Base-by-base conservation (phyloP, 2,113 vertebrate genomes). In the Notothenia rossii region DNA sequence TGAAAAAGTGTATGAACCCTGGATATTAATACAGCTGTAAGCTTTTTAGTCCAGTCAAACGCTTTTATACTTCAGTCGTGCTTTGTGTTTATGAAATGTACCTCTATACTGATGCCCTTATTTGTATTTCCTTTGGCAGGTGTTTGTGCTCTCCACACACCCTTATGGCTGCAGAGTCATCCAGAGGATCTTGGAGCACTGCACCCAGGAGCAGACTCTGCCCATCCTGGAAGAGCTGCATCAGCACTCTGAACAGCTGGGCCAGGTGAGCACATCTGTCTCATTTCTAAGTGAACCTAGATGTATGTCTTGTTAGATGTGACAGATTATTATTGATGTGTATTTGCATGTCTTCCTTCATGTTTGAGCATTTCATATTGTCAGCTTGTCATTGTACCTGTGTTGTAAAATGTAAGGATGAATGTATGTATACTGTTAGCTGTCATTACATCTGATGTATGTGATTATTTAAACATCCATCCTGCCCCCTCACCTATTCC, bases 141-240 rank as follows among this genome's bases (percentile, higher is more conserved):
- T 99, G 2, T 98, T 98, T 93, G 97, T 98, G 74, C 97, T 99
- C 68, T 99, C 98, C 77, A 98, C 97, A 76, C 98, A 98, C 79
- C 98, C 98, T 0, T 99, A 99, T 1, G 98, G 98, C 86, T 99
- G 98, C 92, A 95, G 98, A 95, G 98, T 99, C 13, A 99, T 99
- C 85, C 98, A 99, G 83, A 96, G 98, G 81, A 99, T 99, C 87
- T 91, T 99, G 86, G 98, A 99, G 77, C 98, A 99, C 86, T 99
- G 98, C 83, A 99, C 98, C 55, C 96, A 97, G 82, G 98, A 99
- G 86, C 98, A 99, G 92, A 99, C 98, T 14, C 90, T 97, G 80
- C 97, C 98, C 20, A 96, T 99, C 89, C 87, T 98, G 67, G 98
- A 99, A 73, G 98, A 99, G 72, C 92, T 99, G 48, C 97, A 99